Percentiles rank a stretch among this genome's conserved stretches.
Evolutionary conservation across 1,140 invertebrate genomes (phyloP).

Genomic region (Nasonia longicornis): DNA sequence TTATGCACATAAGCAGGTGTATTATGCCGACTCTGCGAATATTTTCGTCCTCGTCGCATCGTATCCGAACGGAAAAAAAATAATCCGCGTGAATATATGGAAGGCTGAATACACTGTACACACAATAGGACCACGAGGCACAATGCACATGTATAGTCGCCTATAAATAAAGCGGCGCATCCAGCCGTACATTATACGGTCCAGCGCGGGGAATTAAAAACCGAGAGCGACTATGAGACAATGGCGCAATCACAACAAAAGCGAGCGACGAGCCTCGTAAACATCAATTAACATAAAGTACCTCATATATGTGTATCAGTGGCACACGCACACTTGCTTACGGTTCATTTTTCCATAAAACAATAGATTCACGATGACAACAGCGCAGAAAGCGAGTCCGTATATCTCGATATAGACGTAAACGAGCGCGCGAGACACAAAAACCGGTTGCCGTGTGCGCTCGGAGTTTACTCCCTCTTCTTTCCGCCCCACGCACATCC

Average conservation of each 20-base stretch:
- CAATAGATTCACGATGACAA: not conserved
- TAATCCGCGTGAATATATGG: not conserved
- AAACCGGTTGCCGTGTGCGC: slow-evolving; percentile 33
- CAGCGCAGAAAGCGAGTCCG: not conserved
- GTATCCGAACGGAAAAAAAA: not conserved
- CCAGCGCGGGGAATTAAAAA: not conserved
- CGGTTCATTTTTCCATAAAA: not conserved
- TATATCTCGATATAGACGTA: not conserved
- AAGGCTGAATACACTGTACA: not conserved
- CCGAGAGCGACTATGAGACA: not conserved
- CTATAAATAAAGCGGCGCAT: too few species aligned
- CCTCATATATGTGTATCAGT: not conserved
- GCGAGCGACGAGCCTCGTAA: slow-evolving; percentile 9
- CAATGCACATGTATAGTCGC: not conserved
- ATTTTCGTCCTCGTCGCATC: not conserved
- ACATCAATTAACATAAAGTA: slow-evolving; percentile 7
- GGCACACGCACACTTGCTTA: not conserved
- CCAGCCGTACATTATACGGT: not conserved
- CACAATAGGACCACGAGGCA: not conserved
- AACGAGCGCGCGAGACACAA: not conserved
- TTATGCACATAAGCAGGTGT: not conserved
- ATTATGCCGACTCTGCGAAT: not conserved
- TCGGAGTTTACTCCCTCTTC: not conserved
- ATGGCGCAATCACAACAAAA: not conserved
- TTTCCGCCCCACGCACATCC: slow-evolving; percentile 12